Base-by-base conservation (phyloP, 2,113 vertebrate genomes). In the Misgurnus anguillicaudatus region DNA sequence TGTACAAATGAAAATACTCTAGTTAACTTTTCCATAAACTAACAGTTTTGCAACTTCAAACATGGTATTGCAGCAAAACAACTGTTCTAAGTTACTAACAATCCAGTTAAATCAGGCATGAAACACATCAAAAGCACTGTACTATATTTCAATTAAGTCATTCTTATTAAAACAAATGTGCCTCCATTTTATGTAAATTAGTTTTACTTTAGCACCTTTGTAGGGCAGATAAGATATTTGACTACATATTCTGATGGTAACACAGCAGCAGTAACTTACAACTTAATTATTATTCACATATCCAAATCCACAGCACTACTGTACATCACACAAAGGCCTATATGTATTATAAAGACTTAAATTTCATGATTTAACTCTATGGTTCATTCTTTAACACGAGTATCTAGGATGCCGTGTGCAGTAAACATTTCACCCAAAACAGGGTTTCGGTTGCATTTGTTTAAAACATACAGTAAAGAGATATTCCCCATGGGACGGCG, bases 361-460 rank as follows among this genome's bases (percentile, higher is more conserved):
- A 10, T 45, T 45, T 10, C 6, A 19, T 38, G 57, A 24, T 74
- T 47, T 61, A 74, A 19, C 71, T 45, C 39, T 5, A n/a, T 14
- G 38, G 11, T 73, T 11, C 19, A 3, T 42, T n/a, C 39, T 61
- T 62, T 31, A 62, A 13, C 10, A 61, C 61, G n/a, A 62, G 71
- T 42, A 73, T 14, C 19, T 45, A 73, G 45, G 41, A 47, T 57
- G 57, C 57, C 21, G 7, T 11, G 4, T 41, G 3, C 57, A 74
- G 57, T 74, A 62, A 74, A 74, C 57, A 74, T 31, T 39, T 36
- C 57, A 31, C 57, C 57, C 58, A 74, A 74, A 47, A 74, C 17
- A 74, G 31, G 57, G 38, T 58, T 62, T 74, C 47, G 57, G 57
- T 74, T 74, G 31, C 71, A 62, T 62, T 61, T 60, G 57, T 74